A percentile compares a stretch with the other conserved stretches of the same genome.
Evolutionary conservation across 2,113 vertebrate species (phyloP).

Genomic region (Tyto alba): DNA sequence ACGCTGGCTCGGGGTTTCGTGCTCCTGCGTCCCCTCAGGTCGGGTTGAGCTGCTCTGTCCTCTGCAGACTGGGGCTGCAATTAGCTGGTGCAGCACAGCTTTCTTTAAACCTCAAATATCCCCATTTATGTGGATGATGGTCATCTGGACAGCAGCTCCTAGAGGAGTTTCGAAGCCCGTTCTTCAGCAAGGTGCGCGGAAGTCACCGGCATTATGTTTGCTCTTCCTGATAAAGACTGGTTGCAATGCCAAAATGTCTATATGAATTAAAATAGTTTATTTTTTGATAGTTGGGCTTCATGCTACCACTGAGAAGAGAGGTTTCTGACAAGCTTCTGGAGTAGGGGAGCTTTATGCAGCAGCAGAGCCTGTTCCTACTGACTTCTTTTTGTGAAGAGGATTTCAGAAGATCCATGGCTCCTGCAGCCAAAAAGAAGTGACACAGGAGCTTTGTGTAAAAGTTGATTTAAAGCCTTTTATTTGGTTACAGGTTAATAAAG

Average conservation of each 20-base stretch:
- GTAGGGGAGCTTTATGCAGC: background rate
- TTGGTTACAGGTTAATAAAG: background rate
- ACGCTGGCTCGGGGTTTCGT: accelerated
- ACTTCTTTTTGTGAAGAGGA: background rate
- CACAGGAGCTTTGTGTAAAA: background rate
- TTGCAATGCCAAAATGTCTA: background rate
- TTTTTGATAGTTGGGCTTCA: background rate
- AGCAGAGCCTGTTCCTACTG: background rate
- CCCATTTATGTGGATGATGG: accelerated
- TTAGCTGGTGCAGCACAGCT: background rate
- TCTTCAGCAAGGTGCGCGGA: background rate
- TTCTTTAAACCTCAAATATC: background rate
- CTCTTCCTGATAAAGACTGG: background rate
- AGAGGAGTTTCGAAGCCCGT: background rate
- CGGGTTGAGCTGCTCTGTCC: background rate
- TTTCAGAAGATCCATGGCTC: background rate
- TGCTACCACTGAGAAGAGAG: background rate
- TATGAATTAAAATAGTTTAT: background rate
- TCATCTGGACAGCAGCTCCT: accelerated
- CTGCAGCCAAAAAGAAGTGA: background rate
- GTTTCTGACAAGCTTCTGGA: background rate
- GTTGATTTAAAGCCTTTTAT: background rate
- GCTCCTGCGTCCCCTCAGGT: background rate
- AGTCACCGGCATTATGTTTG: background rate
- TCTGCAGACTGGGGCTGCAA: background rate